Percentiles rank a stretch among this genome's conserved stretches.
phyloP scores from a whole-genome alignment of 1,140 invertebrate genomes.

The Rhyacophila brunnea region DNA sequence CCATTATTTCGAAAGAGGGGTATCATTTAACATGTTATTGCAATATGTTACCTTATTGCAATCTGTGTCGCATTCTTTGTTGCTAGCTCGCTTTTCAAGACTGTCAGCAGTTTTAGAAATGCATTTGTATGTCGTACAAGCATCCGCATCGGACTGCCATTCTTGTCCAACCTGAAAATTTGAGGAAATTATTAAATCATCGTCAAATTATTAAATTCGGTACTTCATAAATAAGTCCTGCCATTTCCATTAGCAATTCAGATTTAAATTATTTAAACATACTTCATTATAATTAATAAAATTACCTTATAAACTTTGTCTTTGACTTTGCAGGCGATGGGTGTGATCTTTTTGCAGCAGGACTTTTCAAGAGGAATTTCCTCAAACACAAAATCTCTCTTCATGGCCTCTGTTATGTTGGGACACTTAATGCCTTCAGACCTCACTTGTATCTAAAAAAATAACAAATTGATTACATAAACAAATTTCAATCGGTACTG shows the following conservation, averaged over 20 bases:
- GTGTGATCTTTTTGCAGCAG: slow-evolving; percentile 57
- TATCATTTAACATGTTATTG: no score
- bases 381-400: slow-evolving; percentile 54
- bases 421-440: slow-evolving; percentile 46
- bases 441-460: slow-evolving; percentile 49
- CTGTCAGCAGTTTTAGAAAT: slow-evolving; percentile 42
- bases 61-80: slow-evolving; percentile 44
- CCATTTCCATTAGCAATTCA: no score
- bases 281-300: no score
- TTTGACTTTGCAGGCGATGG: slow-evolving; percentile 55
- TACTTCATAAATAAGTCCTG: no score
- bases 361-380: slow-evolving; percentile 44
- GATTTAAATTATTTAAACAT: no score
- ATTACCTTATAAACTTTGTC: slow-evolving; percentile 52
- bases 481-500: no score
- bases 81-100: slow-evolving; percentile 47
- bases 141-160: slow-evolving; percentile 56
- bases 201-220: no score
- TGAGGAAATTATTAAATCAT: no score
- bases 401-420: slow-evolving; percentile 41
- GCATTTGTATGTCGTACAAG: slow-evolving; percentile 57
- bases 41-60: slow-evolving; percentile 20
- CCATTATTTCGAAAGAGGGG: no score
- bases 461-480: slow-evolving; percentile 3
- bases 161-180: slow-evolving; percentile 53